Evolutionary conservation across 1,140 invertebrate species (phyloP).

Genomic region (Whitmania pigra): DNA sequence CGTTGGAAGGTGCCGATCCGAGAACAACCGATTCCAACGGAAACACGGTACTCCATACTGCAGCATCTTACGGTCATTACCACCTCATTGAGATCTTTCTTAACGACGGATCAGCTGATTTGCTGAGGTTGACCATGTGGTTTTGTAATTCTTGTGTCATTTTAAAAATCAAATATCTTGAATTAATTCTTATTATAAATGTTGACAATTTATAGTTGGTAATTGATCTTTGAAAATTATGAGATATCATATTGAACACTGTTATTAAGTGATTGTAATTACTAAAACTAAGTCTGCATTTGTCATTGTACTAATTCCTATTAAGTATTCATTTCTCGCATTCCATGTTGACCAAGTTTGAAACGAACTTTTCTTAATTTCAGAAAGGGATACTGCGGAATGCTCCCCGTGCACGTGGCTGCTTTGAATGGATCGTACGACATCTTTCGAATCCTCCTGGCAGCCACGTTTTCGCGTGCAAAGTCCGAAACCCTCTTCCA

Average conservation of each 20-base stretch:
- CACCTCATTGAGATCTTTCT: slow-evolving; percentile 37
- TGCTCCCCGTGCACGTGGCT: slow-evolving; percentile 52
- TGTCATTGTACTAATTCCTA: background rate
- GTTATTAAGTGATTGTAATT: too few relatives aligned
- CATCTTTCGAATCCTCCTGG: slow-evolving; percentile 47
- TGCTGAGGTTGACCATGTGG: slow-evolving; percentile 27
- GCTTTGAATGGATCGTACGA: slow-evolving; percentile 50
- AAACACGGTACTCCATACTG: slow-evolving; percentile 64
- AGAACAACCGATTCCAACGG: slow-evolving; percentile 47
- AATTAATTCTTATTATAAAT: too few relatives aligned
- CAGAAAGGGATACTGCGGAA: slow-evolving; percentile 42
- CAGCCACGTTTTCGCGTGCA: slow-evolving; percentile 30
- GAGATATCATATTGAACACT: too few relatives aligned
- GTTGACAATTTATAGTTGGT: too few relatives aligned
- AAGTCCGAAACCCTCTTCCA: slow-evolving; percentile 38
- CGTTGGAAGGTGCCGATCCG: slow-evolving; percentile 46
- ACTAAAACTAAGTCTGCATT: too few relatives aligned
- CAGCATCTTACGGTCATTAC: slow-evolving; percentile 39
- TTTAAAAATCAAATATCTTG: background rate
- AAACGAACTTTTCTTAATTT: background rate
- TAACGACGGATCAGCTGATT: slow-evolving; percentile 47
- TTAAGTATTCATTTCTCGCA: background rate
- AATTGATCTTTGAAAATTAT: too few relatives aligned
- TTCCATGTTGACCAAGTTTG: background rate
- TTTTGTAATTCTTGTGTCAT: slow-evolving; percentile 22